phyloP scores from a whole-genome alignment of 2,113 vertebrate species.

The Tupaia tana region DNA sequence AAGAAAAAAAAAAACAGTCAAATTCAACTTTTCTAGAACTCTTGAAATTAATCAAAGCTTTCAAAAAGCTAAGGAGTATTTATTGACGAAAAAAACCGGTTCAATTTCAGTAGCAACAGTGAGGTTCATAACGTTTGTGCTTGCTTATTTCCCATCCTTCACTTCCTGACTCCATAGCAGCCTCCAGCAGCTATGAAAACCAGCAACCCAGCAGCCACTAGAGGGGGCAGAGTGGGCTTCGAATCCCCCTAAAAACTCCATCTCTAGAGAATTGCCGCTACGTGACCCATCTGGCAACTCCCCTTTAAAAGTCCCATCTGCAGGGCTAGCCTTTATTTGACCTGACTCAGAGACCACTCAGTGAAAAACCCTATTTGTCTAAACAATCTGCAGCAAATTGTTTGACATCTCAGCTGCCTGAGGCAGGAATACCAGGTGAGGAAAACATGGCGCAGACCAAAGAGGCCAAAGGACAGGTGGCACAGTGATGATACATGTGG shows the following conservation, averaged over 20 bases:
- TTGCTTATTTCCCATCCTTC: background rate
- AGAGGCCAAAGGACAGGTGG: background rate
- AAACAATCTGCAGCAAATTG: conserved; percentile 7
- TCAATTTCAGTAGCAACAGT: background rate
- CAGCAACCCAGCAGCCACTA: conserved; percentile 47
- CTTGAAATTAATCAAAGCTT: conserved; percentile 40
- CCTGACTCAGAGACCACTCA: background rate
- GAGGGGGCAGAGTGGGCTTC: conserved; percentile 55
- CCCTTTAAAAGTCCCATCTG: background rate
- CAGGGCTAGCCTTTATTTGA: background rate
- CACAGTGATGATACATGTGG: too few relatives aligned
- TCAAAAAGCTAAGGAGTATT: conserved; percentile 4
- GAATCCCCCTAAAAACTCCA: background rate
- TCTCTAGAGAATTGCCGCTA: background rate
- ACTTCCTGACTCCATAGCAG: background rate
- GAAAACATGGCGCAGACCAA: background rate
- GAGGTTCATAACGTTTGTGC: background rate
- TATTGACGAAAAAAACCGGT: conserved; percentile 49
- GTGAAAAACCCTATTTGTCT: background rate
- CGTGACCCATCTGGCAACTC: background rate
- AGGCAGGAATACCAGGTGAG: background rate
- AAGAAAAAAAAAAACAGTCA: background rate
- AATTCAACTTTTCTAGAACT: conserved; percentile 17
- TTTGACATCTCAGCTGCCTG: background rate
- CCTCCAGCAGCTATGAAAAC: background rate